phyloP scores from a whole-genome alignment of 2,797 vertebrate species.

The Xyrichtys novacula region DNA sequence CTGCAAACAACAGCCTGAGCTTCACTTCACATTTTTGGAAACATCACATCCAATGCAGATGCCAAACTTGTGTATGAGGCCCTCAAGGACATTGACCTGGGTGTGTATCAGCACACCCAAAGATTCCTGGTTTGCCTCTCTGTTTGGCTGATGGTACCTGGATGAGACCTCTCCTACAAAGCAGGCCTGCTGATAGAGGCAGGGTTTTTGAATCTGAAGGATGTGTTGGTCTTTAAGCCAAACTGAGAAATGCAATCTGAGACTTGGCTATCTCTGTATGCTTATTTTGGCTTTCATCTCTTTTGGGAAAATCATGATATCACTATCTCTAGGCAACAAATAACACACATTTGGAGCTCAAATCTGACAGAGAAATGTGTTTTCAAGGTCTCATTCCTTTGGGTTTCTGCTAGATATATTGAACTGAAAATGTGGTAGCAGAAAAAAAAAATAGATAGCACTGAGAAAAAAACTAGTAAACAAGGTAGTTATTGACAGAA shows the following conservation, averaged over 20 bases:
- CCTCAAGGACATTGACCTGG: constrained; percentile 24
- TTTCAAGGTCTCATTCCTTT: not conserved
- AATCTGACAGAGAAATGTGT: constrained; percentile 4
- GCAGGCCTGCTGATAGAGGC: constrained; percentile 23
- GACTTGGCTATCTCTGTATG: constrained; percentile 23
- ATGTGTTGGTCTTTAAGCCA: constrained; percentile 23
- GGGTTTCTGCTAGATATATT: not conserved
- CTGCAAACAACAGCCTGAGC: not conserved
- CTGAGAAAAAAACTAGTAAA: not conserved
- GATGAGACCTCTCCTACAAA: constrained; percentile 1
- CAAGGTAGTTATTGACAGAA: not conserved
- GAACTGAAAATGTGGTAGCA: not conserved
- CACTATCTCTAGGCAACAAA: constrained; percentile 36
- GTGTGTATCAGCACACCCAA: constrained; percentile 10
- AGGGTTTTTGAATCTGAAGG: not conserved
- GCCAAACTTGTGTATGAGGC: constrained; percentile 17
- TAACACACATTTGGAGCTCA: constrained; percentile 16
- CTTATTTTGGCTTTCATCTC: constrained; percentile 49
- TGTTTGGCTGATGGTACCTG: constrained; percentile 23
- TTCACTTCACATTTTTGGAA: constrained; percentile 7
- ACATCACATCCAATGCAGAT: constrained; percentile 16
- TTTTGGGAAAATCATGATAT: constrained; percentile 23
- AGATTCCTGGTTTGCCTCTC: constrained; percentile 6
- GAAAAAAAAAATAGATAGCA: not conserved
- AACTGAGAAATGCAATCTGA: constrained; percentile 41